Evolutionary conservation across 2,888 invertebrate species (phyloP).

Genomic region (Actias luna): DNA sequence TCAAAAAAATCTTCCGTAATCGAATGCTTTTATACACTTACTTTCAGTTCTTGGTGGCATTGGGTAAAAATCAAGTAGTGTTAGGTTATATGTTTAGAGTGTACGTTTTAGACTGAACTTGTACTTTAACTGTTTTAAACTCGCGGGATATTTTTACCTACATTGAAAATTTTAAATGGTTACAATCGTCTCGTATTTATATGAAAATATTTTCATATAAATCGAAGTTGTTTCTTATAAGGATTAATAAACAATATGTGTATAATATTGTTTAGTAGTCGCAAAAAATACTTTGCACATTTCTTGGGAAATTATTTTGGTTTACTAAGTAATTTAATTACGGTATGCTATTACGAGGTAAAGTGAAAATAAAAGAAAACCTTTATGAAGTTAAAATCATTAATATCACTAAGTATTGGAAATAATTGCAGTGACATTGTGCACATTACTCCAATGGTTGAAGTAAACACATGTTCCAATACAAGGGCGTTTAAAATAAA

Average conservation of each 20-base stretch:
- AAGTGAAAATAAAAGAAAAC: neutral
- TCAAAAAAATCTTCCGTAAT: neutral
- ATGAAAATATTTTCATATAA: too few species aligned
- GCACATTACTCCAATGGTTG: neutral
- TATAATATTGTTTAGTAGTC: too few species aligned
- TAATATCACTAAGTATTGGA: neutral
- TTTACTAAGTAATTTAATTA: too few species aligned
- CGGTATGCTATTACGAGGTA: neutral
- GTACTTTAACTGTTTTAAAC: too few species aligned
- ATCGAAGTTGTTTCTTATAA: neutral
- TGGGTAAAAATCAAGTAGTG: too few species aligned
- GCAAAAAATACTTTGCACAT: too few species aligned
- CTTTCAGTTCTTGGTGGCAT: neutral
- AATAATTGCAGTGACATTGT: conserved; percentile 2
- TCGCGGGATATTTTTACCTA: too few species aligned
- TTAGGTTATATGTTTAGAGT: too few species aligned
- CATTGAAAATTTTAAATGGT: too few species aligned
- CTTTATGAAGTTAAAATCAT: neutral
- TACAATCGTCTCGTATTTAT: too few species aligned
- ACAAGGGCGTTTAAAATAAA: conserved; percentile 10
- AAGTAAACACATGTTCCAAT: conserved; percentile 1
- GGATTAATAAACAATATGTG: neutral
- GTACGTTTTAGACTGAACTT: too few species aligned
- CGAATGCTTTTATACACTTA: neutral
- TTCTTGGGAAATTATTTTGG: too few species aligned